Evolutionary conservation across 37 sponge, comb jelly and placozoan species (phyloP).

Genomic region (Oscarella lobularis): DNA sequence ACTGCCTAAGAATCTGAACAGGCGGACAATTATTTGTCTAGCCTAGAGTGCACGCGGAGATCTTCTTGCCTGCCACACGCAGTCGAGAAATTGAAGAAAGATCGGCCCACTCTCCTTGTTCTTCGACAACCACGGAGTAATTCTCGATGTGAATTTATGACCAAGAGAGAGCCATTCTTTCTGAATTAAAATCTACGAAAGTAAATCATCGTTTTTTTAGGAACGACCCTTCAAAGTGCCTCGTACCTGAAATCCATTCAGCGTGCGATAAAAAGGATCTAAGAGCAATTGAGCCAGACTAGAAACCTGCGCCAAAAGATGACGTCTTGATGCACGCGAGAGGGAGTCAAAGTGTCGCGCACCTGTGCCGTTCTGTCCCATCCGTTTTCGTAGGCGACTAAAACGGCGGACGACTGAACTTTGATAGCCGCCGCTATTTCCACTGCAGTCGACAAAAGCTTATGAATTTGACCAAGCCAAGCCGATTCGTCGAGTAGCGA

Average conservation of each 20-base stretch:
- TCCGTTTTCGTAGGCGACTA: conserved; percentile 69
- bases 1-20: conserved; percentile 51
- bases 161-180: conserved; percentile 91
- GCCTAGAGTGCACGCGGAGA: not conserved
- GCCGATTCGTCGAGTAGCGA: conserved; percentile 44
- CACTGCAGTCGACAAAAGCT: conserved; percentile 34
- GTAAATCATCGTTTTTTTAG: not conserved
- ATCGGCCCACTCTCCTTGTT: conserved; percentile 50
- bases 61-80: conserved; percentile 94
- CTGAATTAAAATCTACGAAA: conserved; percentile 56
- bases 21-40: not conserved
- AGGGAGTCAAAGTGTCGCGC: not conserved
- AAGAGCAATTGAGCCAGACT: conserved; percentile 71
- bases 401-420: conserved; percentile 33
- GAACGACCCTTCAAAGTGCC: not conserved
- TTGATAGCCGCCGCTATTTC: conserved; percentile 21
- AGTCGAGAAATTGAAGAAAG: conserved; percentile 86
- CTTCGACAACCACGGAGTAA: conserved; percentile 19
- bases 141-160: conserved; percentile 54
- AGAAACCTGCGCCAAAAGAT: not conserved
- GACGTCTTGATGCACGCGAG: not conserved
- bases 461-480: conserved; percentile 55
- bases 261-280: conserved; percentile 86
- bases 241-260: conserved; percentile 86
- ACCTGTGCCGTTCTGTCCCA: conserved; percentile 89